Evolutionary conservation across 2,888 invertebrate species (phyloP), one percentile per base, ranked within the genome.

Genomic region (Eupithecia subfuscata): DNA sequence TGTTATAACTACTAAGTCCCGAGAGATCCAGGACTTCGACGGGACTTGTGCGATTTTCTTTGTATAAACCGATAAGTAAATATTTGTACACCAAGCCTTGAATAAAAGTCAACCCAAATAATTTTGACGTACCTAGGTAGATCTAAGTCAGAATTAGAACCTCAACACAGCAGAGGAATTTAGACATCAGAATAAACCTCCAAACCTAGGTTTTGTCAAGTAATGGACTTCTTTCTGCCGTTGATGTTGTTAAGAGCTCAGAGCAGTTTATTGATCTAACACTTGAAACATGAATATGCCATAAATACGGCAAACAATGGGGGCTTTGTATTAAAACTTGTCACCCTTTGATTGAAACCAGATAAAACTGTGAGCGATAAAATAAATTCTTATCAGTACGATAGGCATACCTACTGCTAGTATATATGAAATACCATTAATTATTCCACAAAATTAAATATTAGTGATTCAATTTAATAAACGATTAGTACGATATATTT

Each of bases 1-100:
- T 89, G 89, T 91, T 92, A 90, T 88, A 90, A 89, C 88, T 86
- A 86, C 86, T 87, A 88, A 92, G 90, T 90, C 89, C 81, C 83
- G 45, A 73, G 79, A 84, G 86, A 86, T 85, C 83, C 84, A 84
- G 82, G 86, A 86, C 84, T 87, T 86, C 82, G 83, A 75, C 86
- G 86, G 83, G 81, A 86, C 87, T 86, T 85, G 75, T 40, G 68
- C 79, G 82, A 84, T 83, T 79, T 79, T 75, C 77, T 84, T 74
- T 74, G 22, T 77, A 79, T 82, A 77, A 81, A 82, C 81, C 80
- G 82, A 84, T 85, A 85, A 82, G 80, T 81, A 25, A 43, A 43
- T 68, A 80, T 72, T 22, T 70, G 60, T 72, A 72, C 56, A 74
- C 67, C 81, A 77, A 79, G 71, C 79, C 76, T 81, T 70, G 12